Base-by-base conservation (phyloP, 1,140 invertebrate genomes). In the Triops cancriformis region DNA sequence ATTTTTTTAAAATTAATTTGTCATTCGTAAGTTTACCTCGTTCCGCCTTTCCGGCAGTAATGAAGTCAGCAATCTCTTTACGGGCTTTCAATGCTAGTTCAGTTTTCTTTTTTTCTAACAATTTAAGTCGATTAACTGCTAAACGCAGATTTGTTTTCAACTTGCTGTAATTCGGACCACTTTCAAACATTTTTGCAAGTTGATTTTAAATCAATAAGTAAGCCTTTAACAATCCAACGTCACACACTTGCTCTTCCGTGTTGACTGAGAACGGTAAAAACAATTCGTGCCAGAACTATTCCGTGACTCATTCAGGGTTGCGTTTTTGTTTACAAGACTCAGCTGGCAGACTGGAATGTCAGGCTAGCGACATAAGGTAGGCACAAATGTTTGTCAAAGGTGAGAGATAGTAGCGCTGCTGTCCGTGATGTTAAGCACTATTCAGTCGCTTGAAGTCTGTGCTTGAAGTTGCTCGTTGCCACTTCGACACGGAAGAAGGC, bases 21-120 rank as follows among this genome's bases (percentile, higher is more conserved):
- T 14, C 9, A 5, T 42, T 51, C 1, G 37, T 11, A 43, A 23
- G 43, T 45, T 73, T 26, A 79, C 78, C 78, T 79, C 93, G 87
- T 86, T 98, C 96, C 82, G 89, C 88, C 89, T 99, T 99, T 72
- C 93, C 93, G 78, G 89, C 89, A 72, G 88, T 88, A 80, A 99
- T 91, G 82, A 96, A 99, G 86, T 98, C 97, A 1, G 97, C 97
- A 79, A 99, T 99, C 89, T 99, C 98, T 83, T 93, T 95, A 78
- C 98, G 89, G 0, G 96, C 92, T 85, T 99, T 99, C 84, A 95
- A 91, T 0, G 96, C 93, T 79, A 98, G 85, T 86, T 99, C 98
- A 0, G 96, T 93, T 87, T 99, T 99, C 86, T 99, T 99, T 85
- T 99, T 99, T 84, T 98, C 96, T 76, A 99, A 84, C 73, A 99